Conservation (phyloP, 2,888 invertebrate species). For the Dynastes hyllus region DNA sequence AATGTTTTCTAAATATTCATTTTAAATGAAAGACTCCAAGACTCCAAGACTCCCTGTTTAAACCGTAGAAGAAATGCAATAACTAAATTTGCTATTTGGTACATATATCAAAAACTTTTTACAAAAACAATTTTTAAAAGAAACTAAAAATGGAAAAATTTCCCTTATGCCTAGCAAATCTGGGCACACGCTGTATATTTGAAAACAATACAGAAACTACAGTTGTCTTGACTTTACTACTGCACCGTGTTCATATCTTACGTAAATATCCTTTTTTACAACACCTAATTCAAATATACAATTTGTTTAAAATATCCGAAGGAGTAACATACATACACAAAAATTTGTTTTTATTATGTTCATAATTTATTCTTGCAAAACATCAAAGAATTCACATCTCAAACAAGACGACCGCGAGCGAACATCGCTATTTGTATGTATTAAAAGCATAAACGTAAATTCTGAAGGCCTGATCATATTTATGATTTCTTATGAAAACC, state of each 20-base stretch:
- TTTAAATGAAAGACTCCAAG: no score
- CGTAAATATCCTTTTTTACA: slow-evolving; percentile 4
- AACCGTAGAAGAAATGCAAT: no score
- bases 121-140: no score
- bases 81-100: no score
- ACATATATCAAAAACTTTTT: no score
- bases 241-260: not conserved
- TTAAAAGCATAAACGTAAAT: slow-evolving; percentile 28
- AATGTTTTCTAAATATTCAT: no score
- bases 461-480: slow-evolving; percentile 20
- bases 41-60: no score
- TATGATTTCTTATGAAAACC: slow-evolving; percentile 38
- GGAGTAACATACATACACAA: slow-evolving; percentile 7
- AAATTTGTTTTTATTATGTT: slow-evolving; percentile 25
- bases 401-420: slow-evolving; percentile 9
- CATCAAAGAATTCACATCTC: slow-evolving; percentile 38
- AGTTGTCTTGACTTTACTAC: no score
- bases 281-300: slow-evolving; percentile 15
- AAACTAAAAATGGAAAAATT: no score
- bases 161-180: no score
- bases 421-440: slow-evolving; percentile 11
- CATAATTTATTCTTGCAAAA: slow-evolving; percentile 29
- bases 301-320: slow-evolving; percentile 16
- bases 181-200: no score
- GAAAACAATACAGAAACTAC: no score